Base-by-base conservation (phyloP, 2,888 invertebrate species). In the Cartodere bifasciata region DNA sequence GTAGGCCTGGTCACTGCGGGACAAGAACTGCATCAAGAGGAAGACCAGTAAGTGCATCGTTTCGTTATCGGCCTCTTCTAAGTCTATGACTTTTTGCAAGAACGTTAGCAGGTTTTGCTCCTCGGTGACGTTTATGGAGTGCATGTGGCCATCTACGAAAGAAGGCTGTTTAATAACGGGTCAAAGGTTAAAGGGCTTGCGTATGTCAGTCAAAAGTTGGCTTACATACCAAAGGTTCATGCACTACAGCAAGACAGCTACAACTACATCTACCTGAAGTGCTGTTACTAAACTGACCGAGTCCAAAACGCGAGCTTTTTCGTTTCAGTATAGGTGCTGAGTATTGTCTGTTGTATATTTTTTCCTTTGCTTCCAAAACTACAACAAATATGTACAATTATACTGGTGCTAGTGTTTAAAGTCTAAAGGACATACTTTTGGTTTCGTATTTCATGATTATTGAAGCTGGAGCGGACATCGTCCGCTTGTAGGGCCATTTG, bases 21-120 rank as follows among this genome's bases (percentile, higher is more conserved):
- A 87, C 54, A 95, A 67, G 57, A 94, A 95, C 65, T 94, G 94
- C 84, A 97, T 92, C 9, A 98, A 71, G n/a, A 98, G 68, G 48
- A 92, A 88, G 7, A 95, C 84, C 20, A 97, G 65, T 14, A 95
- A 65, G 56, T 95, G 94, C 46, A 92, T 85, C 1, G 97, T 95
- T 61, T 97, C 94, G 43, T 84, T 75, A 53, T 98, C 97, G 2
- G 87, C 78, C 52, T 94, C 94, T 53, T 97, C 94, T 28, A 88
- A 65, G 52, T 97, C 97, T 38, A 92, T 80, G 2, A 91, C 81
- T 50, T 84, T 74, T 39, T 91, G 87, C 22, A 94, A 68, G 36
- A 86, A 72, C 2, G 75, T 72, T 15, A 82, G 71, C 20, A 86
- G 63, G 52, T 85, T 76, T 32, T 77, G 75, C 49, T 85, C 86